These are phyloP conservation scores for Sitobion miscanthi DNA, from an alignment of 1,140 invertebrate species.

Conservation along the genomic window DNA sequence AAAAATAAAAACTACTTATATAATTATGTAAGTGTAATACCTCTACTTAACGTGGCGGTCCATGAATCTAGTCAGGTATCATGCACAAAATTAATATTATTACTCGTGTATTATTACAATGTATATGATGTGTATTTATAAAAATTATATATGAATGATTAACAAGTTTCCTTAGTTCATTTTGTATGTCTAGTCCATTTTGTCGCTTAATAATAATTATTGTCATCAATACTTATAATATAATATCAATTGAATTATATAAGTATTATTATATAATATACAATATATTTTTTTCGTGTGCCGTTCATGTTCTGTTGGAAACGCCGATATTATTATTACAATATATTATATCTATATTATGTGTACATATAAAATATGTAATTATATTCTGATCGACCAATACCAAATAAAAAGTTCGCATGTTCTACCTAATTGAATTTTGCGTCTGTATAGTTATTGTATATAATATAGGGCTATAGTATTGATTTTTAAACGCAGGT, in stretches of 20 bases:
- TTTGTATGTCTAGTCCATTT: background rate
- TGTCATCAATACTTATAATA: background rate
- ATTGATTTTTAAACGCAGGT: background rate
- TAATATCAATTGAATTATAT: background rate
- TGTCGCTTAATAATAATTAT: background rate
- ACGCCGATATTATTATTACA: background rate
- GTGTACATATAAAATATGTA: background rate
- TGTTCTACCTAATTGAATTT: background rate
- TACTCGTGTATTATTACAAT: constrained; percentile 39
- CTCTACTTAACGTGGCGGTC: background rate
- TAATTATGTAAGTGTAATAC: background rate
- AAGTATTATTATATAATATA: background rate
- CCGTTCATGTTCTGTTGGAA: background rate
- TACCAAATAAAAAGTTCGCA: background rate
- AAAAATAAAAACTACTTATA: constrained; percentile 3
- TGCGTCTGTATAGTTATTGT: background rate
- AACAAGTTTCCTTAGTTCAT: background rate
- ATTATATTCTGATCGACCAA: background rate
- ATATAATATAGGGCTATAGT: background rate
- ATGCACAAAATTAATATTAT: constrained; percentile 44
- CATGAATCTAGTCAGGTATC: constrained; percentile 29
- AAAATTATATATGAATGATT: constrained; percentile 42
- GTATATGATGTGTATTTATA: constrained; percentile 48
- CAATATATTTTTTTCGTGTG: background rate
- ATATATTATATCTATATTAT: background rate